Base-by-base conservation (phyloP, 1,140 invertebrate genomes). In the Calosoma granatense region DNA sequence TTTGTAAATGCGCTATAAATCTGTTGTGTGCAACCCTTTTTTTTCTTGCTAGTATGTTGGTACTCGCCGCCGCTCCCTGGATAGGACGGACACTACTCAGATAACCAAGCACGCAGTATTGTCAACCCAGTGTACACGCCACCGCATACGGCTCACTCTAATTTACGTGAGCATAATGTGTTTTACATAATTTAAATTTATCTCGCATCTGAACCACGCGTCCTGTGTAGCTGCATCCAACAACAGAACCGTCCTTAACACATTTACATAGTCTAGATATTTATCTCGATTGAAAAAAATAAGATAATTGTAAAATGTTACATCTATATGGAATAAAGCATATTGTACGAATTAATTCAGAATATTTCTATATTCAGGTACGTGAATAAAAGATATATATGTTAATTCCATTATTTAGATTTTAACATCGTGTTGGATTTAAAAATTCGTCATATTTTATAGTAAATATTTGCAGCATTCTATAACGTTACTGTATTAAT, bases 1-100 rank as follows among this genome's bases (percentile, higher is more conserved):
- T n/a, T 47, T 47, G 6, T 47, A 47, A 47, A 47, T 47, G 41
- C 3, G 41, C 41, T 17, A 47, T 47, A 47, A 47, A 47, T 47
- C 41, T 47, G 17, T 9, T 47, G 41, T 11, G 41, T 4, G 15
- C 41, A 47, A 47, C 41, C 41, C 41, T 47, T 47, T 47, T 17
- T 47, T 47, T 36, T n/a, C n/a, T n/a, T n/a, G n/a, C 26, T 36
- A 36, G 26, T 36, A n/a, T 9, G 41, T 9, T 4, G 41, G 6
- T 17, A 17, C 9, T 47, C 17, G 41, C 3, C 26, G 41, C 41
- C 41, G 41, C 41, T 47, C 41, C 41, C 41, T 47, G 41, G 4
- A 3, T 36, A 6, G n/a, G 26, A 36, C 6, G 26, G n/a, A n/a
- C n/a, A n/a, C n/a, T n/a, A n/a, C 26, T 6, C 26, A 36, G 26